Base-by-base conservation (phyloP, 2,113 vertebrate genomes). In the Osmerus mordax region DNA sequence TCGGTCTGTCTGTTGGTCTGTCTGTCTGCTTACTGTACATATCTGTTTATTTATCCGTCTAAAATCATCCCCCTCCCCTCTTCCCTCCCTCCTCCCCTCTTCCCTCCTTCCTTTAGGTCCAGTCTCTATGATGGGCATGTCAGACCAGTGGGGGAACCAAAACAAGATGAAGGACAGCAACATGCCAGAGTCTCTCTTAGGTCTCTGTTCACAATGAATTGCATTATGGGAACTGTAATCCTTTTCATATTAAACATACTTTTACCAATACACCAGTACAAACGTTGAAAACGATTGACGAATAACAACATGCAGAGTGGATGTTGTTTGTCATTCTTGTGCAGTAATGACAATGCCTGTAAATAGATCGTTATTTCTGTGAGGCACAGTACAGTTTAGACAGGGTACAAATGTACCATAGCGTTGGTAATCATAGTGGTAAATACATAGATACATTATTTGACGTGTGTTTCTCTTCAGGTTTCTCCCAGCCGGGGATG, bases 401-500 rank as follows among this genome's bases (percentile, higher is more conserved):
- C 41, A 7, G 5, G 41, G 41, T 47, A 47, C 41, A 11, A 47
- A 47, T 7, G 2, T 11, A 12, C 41, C 41, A 47, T 11, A 47
- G 41, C 32, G 32, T 36, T 47, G 41, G 8, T 11, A 36, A 36
- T 7, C 9, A 8, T 47, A 0, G 7, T 47, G 41, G 9, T 47
- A 9, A 47, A 47, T 47, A 47, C 41, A 47, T 47, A 1, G 41
- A 11, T 47, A 0, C 41, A 47, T 47, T 11, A 47, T 47, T 9
- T 47, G 41, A 47, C 41, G 41, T 47, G 41, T 47, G 41, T 47
- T 47, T 47, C 41, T 47, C 41, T 11, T 64, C 67, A 93, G 92
- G 90, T 58, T 89, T 90, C 74, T 84, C 89, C 58, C 89, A 92
- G 75, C 81, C 90, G 77, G 90, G 82, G 28, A 78, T 89, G 79